Conservation (phyloP, 2,888 invertebrate genomes). For the Drosophila monieri region DNA sequence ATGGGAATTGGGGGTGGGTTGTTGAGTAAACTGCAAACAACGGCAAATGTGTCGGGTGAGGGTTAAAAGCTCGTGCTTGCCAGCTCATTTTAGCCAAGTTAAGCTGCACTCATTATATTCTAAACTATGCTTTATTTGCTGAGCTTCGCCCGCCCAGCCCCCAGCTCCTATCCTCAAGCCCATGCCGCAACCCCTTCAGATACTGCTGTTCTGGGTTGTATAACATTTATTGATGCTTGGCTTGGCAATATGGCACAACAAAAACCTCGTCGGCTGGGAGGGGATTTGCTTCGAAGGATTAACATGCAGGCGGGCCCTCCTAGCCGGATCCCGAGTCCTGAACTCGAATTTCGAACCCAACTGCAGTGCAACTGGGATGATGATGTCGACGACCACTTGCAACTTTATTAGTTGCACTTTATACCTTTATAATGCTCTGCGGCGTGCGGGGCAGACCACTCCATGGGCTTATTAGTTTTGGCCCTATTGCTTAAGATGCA, state of each 20-base stretch:
- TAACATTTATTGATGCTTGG: conserved; percentile 75
- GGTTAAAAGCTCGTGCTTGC: conserved; percentile 34
- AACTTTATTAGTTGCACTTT: conserved; percentile 69
- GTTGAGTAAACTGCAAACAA: conserved; percentile 35
- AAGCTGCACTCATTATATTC: conserved; percentile 72
- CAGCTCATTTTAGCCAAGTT: conserved; percentile 75
- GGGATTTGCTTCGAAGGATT: conserved; percentile 64
- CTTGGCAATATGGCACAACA: conserved; percentile 45
- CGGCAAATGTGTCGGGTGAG: conserved; percentile 22
- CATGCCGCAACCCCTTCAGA: conserved; percentile 13
- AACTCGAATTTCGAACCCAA: conserved; percentile 40
- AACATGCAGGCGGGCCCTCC: conserved; percentile 51
- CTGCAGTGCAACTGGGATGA: conserved; percentile 28
- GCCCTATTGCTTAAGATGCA: conserved; percentile 57
- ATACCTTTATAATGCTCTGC: conserved; percentile 61
- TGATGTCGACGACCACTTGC: conserved; percentile 63
- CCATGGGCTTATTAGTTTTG: conserved; percentile 62
- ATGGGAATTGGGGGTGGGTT: neutral
- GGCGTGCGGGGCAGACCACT: conserved; percentile 29
- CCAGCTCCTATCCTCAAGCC: conserved; percentile 7
- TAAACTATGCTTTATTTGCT: conserved; percentile 67
- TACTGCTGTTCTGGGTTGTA: conserved; percentile 54
- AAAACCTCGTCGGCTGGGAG: conserved; percentile 20
- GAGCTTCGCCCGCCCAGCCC: conserved; percentile 25
- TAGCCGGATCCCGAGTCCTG: conserved; percentile 40